A percentile compares a stretch with the other conserved stretches of the same genome.
These are phyloP conservation scores for Probaryconus sp. DNA, from an alignment of 1,140 invertebrate genomes.

Conservation along the genomic window DNA sequence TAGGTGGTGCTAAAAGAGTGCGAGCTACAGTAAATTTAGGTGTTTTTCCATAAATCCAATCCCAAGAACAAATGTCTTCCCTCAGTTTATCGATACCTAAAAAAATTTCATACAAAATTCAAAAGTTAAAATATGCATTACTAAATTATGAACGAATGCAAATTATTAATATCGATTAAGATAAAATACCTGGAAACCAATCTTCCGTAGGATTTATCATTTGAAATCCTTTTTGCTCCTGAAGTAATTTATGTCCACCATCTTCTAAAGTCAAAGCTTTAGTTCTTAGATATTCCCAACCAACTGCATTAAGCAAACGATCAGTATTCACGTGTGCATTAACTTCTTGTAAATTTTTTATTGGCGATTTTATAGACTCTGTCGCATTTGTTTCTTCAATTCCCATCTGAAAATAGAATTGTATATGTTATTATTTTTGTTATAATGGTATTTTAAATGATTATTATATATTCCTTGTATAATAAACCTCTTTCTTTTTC, in stretches of 20 bases:
- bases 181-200: slow-evolving; percentile 88
- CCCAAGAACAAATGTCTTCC: slow-evolving; percentile 86
- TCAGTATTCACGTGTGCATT: slow-evolving; percentile 84
- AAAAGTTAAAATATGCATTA: slow-evolving; percentile 1
- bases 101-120: slow-evolving; percentile 58
- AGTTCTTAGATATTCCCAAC: slow-evolving; percentile 89
- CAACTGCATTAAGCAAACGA: slow-evolving; percentile 84
- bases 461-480: too few species aligned
- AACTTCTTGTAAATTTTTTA: slow-evolving; percentile 87
- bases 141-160: slow-evolving; percentile 29
- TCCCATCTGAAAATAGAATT: slow-evolving; percentile 78
- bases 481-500: slow-evolving; percentile 83
- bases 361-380: slow-evolving; percentile 86
- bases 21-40: slow-evolving; percentile 86
- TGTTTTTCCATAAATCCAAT: slow-evolving; percentile 93
- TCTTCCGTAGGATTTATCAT: slow-evolving; percentile 91
- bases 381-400: slow-evolving; percentile 90
- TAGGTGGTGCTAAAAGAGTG: too few species aligned
- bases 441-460: too few species aligned
- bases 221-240: slow-evolving; percentile 87
- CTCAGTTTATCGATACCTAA: slow-evolving; percentile 81
- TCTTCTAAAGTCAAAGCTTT: slow-evolving; percentile 82
- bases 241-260: slow-evolving; percentile 82
- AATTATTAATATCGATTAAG: background rate
- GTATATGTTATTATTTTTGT: too few species aligned